Evolutionary conservation across 2,113 vertebrate genomes (phyloP).

Genomic region (Oreochromis aureus): DNA sequence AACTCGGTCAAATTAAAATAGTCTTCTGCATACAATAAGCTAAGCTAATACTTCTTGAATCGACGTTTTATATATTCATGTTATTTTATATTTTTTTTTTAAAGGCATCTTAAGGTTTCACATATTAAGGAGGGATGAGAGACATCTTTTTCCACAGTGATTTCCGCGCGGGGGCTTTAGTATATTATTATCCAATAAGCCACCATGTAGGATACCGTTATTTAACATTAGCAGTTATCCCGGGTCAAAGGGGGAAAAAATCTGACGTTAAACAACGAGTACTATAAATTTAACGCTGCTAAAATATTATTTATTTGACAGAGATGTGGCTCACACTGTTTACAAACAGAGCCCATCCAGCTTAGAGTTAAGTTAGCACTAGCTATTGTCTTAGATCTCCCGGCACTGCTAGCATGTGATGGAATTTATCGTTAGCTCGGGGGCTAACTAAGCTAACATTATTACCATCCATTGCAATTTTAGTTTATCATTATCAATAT

Average conservation of each 20-base stretch:
- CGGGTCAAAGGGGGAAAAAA: not conserved
- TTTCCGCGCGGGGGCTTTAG: not conserved
- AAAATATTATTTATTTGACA: not conserved
- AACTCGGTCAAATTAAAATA: not conserved
- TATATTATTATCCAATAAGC: not conserved
- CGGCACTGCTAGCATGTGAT: slow-evolving; percentile 12
- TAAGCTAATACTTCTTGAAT: too few relatives aligned
- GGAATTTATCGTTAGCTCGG: slow-evolving; percentile 20
- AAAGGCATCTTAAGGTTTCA: not conserved
- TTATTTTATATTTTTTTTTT: not conserved
- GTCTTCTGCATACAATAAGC: not conserved
- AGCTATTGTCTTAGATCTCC: slow-evolving; percentile 17
- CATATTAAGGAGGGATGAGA: not conserved
- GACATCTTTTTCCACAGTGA: not conserved
- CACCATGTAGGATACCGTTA: not conserved
- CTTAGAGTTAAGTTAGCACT: not conserved
- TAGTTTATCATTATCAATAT: not conserved
- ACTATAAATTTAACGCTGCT: not conserved
- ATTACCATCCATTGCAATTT: not conserved
- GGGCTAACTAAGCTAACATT: not conserved
- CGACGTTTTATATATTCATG: not conserved
- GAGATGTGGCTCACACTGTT: not conserved
- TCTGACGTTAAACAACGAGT: rapidly evolving
- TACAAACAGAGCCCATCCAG: slow-evolving; percentile 17
- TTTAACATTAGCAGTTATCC: not conserved